Evolutionary conservation across 2,888 invertebrate genomes (phyloP), one percentile per base, ranked within the genome.

Genomic region (Sympetrum striolatum): DNA sequence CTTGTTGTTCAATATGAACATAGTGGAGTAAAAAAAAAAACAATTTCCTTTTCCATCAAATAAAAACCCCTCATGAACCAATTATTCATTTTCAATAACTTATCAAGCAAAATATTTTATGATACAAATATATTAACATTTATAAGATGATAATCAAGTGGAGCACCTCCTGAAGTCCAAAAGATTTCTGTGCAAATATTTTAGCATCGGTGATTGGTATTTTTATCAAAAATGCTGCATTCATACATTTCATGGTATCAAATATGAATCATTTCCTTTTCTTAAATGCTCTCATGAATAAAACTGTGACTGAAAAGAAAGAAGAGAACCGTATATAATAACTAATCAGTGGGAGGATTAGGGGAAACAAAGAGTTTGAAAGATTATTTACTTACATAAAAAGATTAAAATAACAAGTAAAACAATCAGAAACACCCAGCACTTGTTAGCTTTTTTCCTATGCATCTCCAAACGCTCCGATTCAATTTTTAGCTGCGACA

Each of bases 371-470:
- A 86, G 15, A n/a, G n/a, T n/a, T n/a, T 18, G 15, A 37, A 81
- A 18, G 58, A 44, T 8, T 3, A 44, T 39, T 44, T 90, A 95
- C 97, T 96, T 94, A 98, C 98, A 97, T 91, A 99, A 96, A 94
- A 99, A 99, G 92, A 98, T 96, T 91, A 96, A 95, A 93, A 98
- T 96, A 82, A 99, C 98, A 90, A 98, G 94, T 10, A 96, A 96
- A 90, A 99, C 95, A 97, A 98, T 97, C 64, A 98, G 94, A 98
- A 98, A 98, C 92, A 98, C 96, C 98, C 98, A 98, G 94, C 98
- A 99, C 93, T 98, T 98, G 96, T 98, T 98, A 0, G 97, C 97
- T 91, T 97, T 96, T 91, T 96, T 96, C 37, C 97, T 98, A 94
- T 98, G 98, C 92, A 97, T 97, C 92, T 97, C 96, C 64, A 99